Evolutionary conservation across 2,888 invertebrate species (phyloP), one percentile per base, ranked within the genome.

Genomic region (Conops quadrifasciatus): DNA sequence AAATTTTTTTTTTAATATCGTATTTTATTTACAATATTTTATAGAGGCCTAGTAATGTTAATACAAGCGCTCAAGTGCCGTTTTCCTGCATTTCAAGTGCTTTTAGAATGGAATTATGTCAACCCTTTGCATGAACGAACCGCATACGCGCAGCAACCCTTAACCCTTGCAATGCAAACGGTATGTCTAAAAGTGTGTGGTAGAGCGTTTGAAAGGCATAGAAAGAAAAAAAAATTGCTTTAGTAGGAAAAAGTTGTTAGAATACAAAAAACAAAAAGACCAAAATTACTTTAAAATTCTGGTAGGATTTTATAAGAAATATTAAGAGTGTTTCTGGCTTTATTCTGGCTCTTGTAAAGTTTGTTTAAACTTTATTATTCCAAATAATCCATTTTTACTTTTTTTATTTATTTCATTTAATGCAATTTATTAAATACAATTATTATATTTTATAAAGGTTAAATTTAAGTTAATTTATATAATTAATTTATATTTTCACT

Each of bases 221-320:
- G 13, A 26, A 30, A 36, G 68, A 73, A 68, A 47, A 71, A 70
- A 73, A 72, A 49, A n/a, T 49, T 9, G 36, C 19, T 11, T 62
- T 62, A 3, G 5, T 36, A 36, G 36, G 9, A 36, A 36, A 7
- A 7, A 36, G 36, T 7, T 36, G 36, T 36, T 36, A 36, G 26
- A 59, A 15, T 21, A 56, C n/a, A 19, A 56, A 15, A 16, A 7
- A 21, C 9, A 59, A 59, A 26, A 26, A 59, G 16, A 26, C 13
- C 2, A n/a, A n/a, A n/a, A n/a, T n/a, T n/a, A n/a, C n/a, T n/a
- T n/a, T n/a, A n/a, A n/a, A n/a, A n/a, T n/a, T n/a, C n/a, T n/a
- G n/a, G n/a, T n/a, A n/a, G n/a, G n/a, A n/a, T n/a, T n/a, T n/a
- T n/a, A n/a, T n/a, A n/a, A n/a, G n/a, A n/a, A n/a, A n/a, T n/a